Conservation (phyloP, 2,797 vertebrate genomes). For the Podargus strigoides region DNA sequence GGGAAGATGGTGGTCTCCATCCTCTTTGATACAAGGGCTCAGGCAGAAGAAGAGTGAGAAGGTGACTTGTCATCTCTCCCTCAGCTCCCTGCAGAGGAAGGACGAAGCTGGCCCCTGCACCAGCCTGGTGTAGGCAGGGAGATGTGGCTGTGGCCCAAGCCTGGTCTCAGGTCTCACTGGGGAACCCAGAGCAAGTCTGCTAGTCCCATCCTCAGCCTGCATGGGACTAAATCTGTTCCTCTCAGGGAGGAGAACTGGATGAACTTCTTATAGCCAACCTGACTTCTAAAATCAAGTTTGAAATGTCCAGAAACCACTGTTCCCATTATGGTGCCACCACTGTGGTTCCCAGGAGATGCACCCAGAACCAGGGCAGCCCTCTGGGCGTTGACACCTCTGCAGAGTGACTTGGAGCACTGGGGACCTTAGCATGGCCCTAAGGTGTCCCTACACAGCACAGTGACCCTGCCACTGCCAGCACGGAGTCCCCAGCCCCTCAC, state of each 20-base stretch:
- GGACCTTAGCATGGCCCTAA: background rate
- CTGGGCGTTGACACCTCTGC: background rate
- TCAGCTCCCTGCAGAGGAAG: background rate
- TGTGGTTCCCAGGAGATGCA: background rate
- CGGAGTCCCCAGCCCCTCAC: background rate
- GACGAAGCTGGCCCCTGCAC: background rate
- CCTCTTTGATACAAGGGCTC: background rate
- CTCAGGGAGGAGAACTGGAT: background rate
- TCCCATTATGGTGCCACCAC: background rate
- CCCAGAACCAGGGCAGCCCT: background rate
- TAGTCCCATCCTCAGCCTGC: background rate
- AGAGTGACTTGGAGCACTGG: background rate
- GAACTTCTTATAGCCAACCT: background rate
- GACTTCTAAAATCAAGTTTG: background rate
- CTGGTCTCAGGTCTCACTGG: background rate
- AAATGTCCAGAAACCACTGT: background rate
- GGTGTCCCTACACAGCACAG: background rate
- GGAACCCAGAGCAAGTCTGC: background rate
- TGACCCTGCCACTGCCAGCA: background rate
- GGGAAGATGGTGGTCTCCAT: background rate
- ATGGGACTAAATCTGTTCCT: background rate
- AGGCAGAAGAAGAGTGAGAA: background rate
- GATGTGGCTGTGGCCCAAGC: background rate
- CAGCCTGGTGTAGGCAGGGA: background rate
- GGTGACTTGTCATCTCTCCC: accelerated